Percentiles rank a stretch among this genome's conserved stretches.
These are phyloP conservation scores for Popillia japonica DNA, from an alignment of 1,140 invertebrate genomes.

Conservation along the genomic window DNA sequence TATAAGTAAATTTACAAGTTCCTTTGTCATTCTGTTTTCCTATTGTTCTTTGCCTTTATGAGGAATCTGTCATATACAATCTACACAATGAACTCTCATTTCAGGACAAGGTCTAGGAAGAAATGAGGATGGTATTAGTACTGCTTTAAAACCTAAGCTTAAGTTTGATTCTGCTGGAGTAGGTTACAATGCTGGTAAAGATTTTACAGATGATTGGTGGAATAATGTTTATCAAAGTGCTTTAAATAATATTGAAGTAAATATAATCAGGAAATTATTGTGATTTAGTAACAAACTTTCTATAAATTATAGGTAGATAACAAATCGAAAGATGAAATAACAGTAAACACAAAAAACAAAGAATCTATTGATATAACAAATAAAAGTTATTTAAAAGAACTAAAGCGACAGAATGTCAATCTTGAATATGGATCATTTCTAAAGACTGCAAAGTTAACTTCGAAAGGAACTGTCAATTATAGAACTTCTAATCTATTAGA, in stretches of 20 bases:
- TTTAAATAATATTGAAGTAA: slow-evolving; percentile 69
- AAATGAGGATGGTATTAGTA: slow-evolving; percentile 76
- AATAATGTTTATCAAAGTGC: slow-evolving; percentile 78
- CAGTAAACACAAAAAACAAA: slow-evolving; percentile 55
- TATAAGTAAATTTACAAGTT: slow-evolving; percentile 14
- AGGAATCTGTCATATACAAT: neutral
- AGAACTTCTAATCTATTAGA: slow-evolving; percentile 41
- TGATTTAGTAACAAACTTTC: slow-evolving; percentile 6
- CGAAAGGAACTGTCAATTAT: slow-evolving; percentile 52
- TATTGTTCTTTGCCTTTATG: neutral
- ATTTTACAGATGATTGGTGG: slow-evolving; percentile 86
- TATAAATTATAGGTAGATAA: slow-evolving; percentile 44
- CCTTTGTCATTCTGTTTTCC: slow-evolving; percentile 29
- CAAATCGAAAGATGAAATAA: slow-evolving; percentile 56
- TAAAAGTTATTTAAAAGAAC: slow-evolving; percentile 61
- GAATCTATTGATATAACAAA: slow-evolving; percentile 64
- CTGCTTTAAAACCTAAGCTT: slow-evolving; percentile 77
- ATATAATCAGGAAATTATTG: neutral
- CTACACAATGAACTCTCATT: slow-evolving; percentile 3
- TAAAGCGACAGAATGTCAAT: slow-evolving; percentile 59
- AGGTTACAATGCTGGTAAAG: slow-evolving; percentile 74
- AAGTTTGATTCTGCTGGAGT: slow-evolving; percentile 82
- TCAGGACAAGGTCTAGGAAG: slow-evolving; percentile 84
- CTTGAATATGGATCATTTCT: slow-evolving; percentile 65
- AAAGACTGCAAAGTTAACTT: slow-evolving; percentile 62